Conservation (phyloP, 2,888 invertebrate genomes). For the Synanthedon myopaeformis region DNA sequence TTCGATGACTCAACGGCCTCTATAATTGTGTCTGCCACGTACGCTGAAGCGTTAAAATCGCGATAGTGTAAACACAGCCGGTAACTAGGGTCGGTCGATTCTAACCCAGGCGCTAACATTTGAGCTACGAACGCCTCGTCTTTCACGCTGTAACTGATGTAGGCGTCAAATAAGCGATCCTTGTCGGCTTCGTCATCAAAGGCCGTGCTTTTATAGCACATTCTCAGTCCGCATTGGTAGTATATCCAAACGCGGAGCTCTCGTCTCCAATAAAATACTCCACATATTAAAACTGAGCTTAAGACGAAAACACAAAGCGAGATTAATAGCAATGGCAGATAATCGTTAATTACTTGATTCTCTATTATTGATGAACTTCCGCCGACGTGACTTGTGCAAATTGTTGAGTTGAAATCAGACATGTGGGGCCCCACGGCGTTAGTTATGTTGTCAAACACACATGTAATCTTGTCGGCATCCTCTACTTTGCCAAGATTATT, state of each 20-base stretch:
- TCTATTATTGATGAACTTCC: slow-evolving; percentile 80
- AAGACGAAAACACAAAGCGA: slow-evolving; percentile 83
- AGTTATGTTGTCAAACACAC: slow-evolving; percentile 80
- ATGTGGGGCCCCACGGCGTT: slow-evolving; percentile 77
- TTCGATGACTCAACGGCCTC: slow-evolving; percentile 93
- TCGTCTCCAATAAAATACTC: slow-evolving; percentile 83
- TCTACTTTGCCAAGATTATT: slow-evolving; percentile 83
- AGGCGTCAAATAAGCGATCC: slow-evolving; percentile 93
- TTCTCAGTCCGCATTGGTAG: slow-evolving; percentile 85
- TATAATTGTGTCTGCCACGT: slow-evolving; percentile 91
- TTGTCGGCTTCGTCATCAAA: slow-evolving; percentile 86
- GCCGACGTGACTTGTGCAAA: slow-evolving; percentile 79
- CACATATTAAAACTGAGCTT: slow-evolving; percentile 81
- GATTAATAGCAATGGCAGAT: slow-evolving; percentile 82
- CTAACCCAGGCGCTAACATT: slow-evolving; percentile 88
- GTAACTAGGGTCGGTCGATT: slow-evolving; percentile 84
- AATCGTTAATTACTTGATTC: slow-evolving; percentile 83
- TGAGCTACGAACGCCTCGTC: slow-evolving; percentile 93
- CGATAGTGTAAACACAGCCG: slow-evolving; percentile 91
- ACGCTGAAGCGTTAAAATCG: slow-evolving; percentile 89
- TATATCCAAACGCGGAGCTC: slow-evolving; percentile 89
- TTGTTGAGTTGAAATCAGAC: slow-evolving; percentile 82
- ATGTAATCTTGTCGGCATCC: slow-evolving; percentile 81
- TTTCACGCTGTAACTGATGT: slow-evolving; percentile 93
- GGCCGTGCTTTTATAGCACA: slow-evolving; percentile 86